Conservation (phyloP, 2,113 vertebrate genomes). For the Addax nasomaculatus region DNA sequence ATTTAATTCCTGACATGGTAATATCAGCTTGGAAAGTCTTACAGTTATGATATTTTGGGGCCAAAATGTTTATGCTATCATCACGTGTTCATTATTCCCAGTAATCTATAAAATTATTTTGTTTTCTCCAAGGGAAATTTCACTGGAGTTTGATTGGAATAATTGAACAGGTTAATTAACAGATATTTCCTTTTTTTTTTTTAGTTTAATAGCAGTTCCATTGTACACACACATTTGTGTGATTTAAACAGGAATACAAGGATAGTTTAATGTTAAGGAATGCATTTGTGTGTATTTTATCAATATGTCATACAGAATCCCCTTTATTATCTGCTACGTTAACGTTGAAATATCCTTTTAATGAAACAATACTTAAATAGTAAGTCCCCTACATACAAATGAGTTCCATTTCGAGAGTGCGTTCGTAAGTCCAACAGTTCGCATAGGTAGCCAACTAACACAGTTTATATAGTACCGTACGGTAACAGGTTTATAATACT, state of each 20-base stretch:
- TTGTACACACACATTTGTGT: neutral
- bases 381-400: neutral
- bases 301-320: neutral
- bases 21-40: neutral
- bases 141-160: neutral
- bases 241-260: neutral
- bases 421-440: neutral
- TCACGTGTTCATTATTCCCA: neutral
- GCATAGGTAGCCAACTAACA: neutral
- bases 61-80: neutral
- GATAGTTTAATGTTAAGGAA: neutral
- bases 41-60: too few relatives aligned
- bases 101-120: neutral
- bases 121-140: neutral
- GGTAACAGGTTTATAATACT: neutral
- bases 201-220: neutral
- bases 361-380: neutral
- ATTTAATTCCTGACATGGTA: neutral
- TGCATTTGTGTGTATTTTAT: neutral
- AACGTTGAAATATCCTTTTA: neutral
- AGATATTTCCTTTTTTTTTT: neutral
- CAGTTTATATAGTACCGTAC: neutral
- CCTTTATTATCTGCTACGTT: neutral
- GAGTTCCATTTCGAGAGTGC: neutral
- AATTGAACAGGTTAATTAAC: neutral